phyloP scores from a whole-genome alignment of 2,888 invertebrate genomes.

The Perithous albicinctus region DNA sequence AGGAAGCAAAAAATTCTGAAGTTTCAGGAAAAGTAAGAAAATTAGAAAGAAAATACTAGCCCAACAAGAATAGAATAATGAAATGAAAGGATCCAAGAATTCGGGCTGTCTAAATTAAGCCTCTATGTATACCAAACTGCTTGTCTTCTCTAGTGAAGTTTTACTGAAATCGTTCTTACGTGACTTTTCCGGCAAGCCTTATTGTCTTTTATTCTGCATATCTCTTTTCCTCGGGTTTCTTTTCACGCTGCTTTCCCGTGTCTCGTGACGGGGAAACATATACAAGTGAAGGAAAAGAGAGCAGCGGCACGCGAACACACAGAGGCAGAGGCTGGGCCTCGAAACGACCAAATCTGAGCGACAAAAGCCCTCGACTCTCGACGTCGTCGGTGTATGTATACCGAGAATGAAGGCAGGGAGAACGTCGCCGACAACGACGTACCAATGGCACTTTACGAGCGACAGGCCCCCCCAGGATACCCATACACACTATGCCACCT shows the following conservation, averaged over 20 bases:
- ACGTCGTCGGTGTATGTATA: slow-evolving; percentile 6
- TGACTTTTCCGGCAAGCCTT: slow-evolving; percentile 5
- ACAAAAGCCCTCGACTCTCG: slow-evolving; percentile 41
- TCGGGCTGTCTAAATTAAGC: no score
- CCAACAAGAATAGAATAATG: neutral
- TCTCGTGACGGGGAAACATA: neutral
- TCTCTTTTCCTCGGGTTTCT: slow-evolving; percentile 3
- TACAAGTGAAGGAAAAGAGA: slow-evolving; percentile 36
- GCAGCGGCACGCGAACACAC: slow-evolving; percentile 10
- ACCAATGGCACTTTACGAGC: slow-evolving; percentile 47
- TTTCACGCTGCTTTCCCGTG: slow-evolving; percentile 2
- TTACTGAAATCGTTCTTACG: slow-evolving; percentile 8
- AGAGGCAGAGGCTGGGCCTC: neutral
- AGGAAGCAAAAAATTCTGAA: no score
- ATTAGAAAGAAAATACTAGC: neutral
- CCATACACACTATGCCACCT: slow-evolving; percentile 38
- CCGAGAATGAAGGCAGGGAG: neutral
- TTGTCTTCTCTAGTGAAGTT: slow-evolving; percentile 4
- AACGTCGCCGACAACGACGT: slow-evolving; percentile 15
- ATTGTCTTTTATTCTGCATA: slow-evolving; percentile 12
- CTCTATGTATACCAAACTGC: no score
- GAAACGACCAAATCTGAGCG: slow-evolving; percentile 37
- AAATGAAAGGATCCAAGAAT: neutral
- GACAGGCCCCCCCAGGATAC: slow-evolving; percentile 30
- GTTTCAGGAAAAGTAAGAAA: neutral